Percentiles rank a stretch among this genome's conserved stretches.
Conservation (phyloP, 2,797 vertebrate species). For the Prionace glauca region DNA sequence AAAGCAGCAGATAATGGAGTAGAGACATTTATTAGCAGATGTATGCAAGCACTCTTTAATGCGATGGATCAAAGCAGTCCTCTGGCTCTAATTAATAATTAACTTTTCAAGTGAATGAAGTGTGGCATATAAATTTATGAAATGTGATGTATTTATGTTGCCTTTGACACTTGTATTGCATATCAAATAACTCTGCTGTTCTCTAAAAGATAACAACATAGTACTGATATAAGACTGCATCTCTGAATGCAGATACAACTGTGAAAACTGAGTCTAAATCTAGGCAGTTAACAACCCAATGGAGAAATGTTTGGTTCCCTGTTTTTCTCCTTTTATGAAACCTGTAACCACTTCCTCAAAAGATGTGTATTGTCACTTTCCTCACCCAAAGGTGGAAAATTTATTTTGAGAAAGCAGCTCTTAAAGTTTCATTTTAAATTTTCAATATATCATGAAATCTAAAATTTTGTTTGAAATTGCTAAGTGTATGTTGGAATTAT, state of each 20-base stretch:
- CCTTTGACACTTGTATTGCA: not conserved
- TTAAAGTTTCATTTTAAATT: not conserved
- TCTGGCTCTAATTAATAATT: not conserved
- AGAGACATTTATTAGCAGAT: not conserved
- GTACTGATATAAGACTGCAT: not conserved
- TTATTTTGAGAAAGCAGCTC: not conserved
- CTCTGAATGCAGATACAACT: not conserved
- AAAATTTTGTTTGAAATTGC: no score
- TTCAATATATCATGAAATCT: not conserved
- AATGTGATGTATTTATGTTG: not conserved
- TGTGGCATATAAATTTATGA: not conserved
- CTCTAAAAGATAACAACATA: not conserved
- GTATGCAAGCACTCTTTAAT: not conserved
- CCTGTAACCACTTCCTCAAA: not conserved
- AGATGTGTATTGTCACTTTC: not conserved
- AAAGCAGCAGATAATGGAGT: not conserved
- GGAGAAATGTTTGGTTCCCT: not conserved
- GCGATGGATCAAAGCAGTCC: not conserved
- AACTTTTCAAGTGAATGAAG: not conserved
- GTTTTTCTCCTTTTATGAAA: not conserved
- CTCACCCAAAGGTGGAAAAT: not conserved
- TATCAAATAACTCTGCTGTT: not conserved
- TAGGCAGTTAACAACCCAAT: not conserved
- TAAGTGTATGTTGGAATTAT: no score
- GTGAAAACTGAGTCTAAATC: not conserved